Base-by-base conservation (phyloP, 2,113 vertebrate genomes). In the Malurus alboscapulatus region DNA sequence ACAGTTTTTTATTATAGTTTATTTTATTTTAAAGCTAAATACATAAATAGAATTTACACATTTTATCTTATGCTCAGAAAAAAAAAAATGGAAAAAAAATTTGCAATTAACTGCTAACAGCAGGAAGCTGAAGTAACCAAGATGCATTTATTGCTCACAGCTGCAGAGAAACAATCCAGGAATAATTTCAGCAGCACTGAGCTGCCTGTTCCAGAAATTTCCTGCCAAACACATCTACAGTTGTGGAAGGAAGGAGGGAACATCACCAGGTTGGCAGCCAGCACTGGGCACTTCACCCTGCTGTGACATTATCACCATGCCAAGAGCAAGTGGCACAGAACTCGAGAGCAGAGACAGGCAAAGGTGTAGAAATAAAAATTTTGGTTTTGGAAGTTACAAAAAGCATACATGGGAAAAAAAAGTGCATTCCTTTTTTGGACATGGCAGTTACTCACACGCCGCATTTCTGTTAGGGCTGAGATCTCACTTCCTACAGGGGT, bases 401-500 rank as follows among this genome's bases (percentile, higher is more conserved):
- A 3, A 59, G 85, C 17, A 3, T 6, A 22, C 6, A 45, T 2
- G 38, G 38, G 38, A 38, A 2, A 83, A 68, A 36, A 45, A 45
- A 1, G 20, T 30, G 84, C 71, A 79, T 69, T 66, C 91, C 65
- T 69, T 24, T 9, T 69, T 24, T 9, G 66, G 80, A 19, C 0
- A 0, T 42, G 6, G 44, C 65, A 29, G 3, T 87, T 97, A 98
- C 98, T 98, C 98, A 99, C 98, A 97, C 98, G 97, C 58, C 98
- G 98, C 98, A 99, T 98, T 95, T 99, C 98, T 80, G 98, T 97
- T 90, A 99, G 96, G 40, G 98, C 98, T 32, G 98, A 97, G 97
- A 99, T 98, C 93, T 99, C 98, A 87, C 98, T 97, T 96, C 98
- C 98, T 97, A 98, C 98, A 54, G 98, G 97, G 84, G 98, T 98